Percentiles rank a stretch among this genome's conserved stretches.
These are phyloP conservation scores for Micromesistius poutassou DNA, from an alignment of 2,797 vertebrate genomes.

Conservation along the genomic window DNA sequence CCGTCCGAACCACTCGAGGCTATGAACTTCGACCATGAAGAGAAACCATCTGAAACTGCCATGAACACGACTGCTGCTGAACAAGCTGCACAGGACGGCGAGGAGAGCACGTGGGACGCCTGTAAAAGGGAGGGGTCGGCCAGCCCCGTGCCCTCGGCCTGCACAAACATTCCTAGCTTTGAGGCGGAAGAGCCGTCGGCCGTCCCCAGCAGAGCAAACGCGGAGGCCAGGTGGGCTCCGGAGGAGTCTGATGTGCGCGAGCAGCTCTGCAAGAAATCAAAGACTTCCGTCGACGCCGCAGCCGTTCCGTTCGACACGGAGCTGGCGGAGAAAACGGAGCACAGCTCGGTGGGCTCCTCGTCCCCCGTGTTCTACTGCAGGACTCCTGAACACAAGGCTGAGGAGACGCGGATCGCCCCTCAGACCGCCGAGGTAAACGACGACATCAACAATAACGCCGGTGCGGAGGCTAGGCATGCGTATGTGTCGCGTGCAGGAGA, in stretches of 20 bases:
- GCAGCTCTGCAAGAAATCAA: conserved; percentile 50
- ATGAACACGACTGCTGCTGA: conserved; percentile 35
- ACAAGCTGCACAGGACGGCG: conserved; percentile 38
- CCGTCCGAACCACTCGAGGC: conserved; percentile 27
- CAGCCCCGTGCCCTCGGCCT: conserved; percentile 53
- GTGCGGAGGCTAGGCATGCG: conserved; percentile 14
- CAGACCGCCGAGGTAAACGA: conserved; percentile 38
- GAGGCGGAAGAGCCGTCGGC: conserved; percentile 48
- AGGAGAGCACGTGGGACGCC: conserved; percentile 35
- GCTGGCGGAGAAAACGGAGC: conserved; percentile 52
- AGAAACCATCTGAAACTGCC: conserved; percentile 42
- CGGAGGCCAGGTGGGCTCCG: conserved; percentile 37
- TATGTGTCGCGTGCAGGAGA: conserved; percentile 24
- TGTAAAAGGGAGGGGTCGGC: conserved; percentile 37
- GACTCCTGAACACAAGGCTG: conserved; percentile 50
- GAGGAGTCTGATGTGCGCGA: conserved; percentile 50
- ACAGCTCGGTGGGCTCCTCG: not conserved
- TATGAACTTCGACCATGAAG: conserved; percentile 53
- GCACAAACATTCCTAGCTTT: conserved; percentile 44
- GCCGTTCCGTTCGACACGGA: conserved; percentile 23
- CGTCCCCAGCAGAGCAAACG: conserved; percentile 27
- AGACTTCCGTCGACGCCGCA: conserved; percentile 36
- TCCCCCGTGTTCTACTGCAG: conserved; percentile 14
- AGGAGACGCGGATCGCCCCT: conserved; percentile 39
- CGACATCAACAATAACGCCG: not conserved